phyloP scores from a whole-genome alignment of 1,140 invertebrate species.

The Oryctes rhinoceros region DNA sequence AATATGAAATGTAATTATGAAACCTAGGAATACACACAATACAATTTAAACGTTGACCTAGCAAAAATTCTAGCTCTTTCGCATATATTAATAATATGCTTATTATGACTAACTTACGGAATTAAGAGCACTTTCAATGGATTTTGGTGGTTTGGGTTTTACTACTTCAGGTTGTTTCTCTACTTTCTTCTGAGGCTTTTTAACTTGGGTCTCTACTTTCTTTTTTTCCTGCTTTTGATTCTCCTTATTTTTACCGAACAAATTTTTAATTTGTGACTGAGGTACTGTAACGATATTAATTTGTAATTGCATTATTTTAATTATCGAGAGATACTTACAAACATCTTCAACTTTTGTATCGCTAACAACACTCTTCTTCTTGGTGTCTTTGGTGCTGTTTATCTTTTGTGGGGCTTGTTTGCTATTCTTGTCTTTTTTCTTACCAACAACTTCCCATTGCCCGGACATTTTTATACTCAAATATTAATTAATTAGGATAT shows the following conservation, averaged over 20 bases:
- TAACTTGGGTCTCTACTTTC: conserved; percentile 56
- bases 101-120: conserved; percentile 61
- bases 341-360: conserved; percentile 71
- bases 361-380: conserved; percentile 68
- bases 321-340: conserved; percentile 62
- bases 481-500: conserved; percentile 14
- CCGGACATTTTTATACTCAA: conserved; percentile 65
- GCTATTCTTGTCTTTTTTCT: conserved; percentile 72
- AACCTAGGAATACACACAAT: no score
- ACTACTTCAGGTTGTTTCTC: conserved; percentile 65
- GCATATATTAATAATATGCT: no score
- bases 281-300: conserved; percentile 51
- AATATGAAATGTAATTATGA: background rate
- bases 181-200: conserved; percentile 61
- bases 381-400: conserved; percentile 67
- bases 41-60: no score
- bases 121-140: conserved; percentile 72
- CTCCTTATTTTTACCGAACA: conserved; percentile 58
- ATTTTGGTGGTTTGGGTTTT: conserved; percentile 70
- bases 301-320: background rate
- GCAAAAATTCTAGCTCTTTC: no score
- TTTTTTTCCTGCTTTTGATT: conserved; percentile 63
- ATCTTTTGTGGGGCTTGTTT: conserved; percentile 49
- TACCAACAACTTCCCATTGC: conserved; percentile 81
- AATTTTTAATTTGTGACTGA: conserved; percentile 55